A percentile compares a stretch with the other conserved stretches of the same genome.
Conservation (phyloP, 2,888 invertebrate genomes). For the Timema cristinae region DNA sequence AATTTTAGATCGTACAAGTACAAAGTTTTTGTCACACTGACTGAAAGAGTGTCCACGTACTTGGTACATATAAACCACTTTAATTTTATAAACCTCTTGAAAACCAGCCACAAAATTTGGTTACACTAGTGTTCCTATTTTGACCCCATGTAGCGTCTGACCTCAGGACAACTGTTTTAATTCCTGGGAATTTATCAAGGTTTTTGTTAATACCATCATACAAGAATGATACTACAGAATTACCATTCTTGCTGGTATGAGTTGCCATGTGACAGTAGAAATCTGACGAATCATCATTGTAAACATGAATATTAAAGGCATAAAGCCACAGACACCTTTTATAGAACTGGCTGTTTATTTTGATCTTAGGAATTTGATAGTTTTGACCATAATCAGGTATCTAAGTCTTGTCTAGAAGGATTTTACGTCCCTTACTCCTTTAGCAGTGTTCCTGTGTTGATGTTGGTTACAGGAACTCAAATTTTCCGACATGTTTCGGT, state of each 20-base stretch:
- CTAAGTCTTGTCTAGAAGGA: not conserved
- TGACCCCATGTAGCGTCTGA: too few species aligned
- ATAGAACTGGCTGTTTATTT: constrained; percentile 7
- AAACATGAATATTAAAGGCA: constrained; percentile 2
- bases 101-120: constrained; percentile 10
- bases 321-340: constrained; percentile 11
- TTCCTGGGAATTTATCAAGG: too few species aligned
- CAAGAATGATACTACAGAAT: too few species aligned
- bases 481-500: too few species aligned
- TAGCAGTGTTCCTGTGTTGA: too few species aligned
- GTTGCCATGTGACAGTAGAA: too few species aligned
- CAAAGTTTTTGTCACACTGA: constrained; percentile 3
- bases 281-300: too few species aligned
- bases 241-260: too few species aligned
- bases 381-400: constrained; percentile 6
- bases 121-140: not conserved
- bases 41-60: constrained; percentile 5
- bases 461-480: too few species aligned
- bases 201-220: too few species aligned
- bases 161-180: too few species aligned
- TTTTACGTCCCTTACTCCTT: not conserved
- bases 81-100: not conserved
- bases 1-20: not conserved
- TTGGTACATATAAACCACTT: not conserved
- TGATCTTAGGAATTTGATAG: not conserved